Percentiles rank a stretch among this genome's conserved stretches.
These are phyloP conservation scores for Metridium senile DNA, from an alignment of 92 coral and sea anemone species.

Conservation along the genomic window DNA sequence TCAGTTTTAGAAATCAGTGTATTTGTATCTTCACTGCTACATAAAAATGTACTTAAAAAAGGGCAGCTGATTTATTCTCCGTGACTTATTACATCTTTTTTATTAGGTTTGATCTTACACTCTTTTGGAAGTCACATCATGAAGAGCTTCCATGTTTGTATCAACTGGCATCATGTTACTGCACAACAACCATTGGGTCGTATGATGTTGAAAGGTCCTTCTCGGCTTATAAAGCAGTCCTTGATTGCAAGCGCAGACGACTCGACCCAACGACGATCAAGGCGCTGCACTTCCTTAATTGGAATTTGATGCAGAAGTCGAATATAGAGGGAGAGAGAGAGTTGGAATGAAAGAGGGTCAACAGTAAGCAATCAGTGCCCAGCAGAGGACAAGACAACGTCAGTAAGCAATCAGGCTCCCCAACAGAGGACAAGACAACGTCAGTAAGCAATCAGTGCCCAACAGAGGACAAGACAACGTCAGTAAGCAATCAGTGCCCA, in stretches of 20 bases:
- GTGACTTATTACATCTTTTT: too few species aligned
- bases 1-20: too few species aligned
- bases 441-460: constrained; percentile 26
- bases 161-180: constrained; percentile 64
- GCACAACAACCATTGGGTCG: constrained; percentile 53
- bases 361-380: constrained; percentile 16
- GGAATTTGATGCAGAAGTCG: constrained; percentile 44
- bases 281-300: constrained; percentile 59
- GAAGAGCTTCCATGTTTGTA: constrained; percentile 39
- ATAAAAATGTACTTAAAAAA: too few species aligned
- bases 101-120: constrained; percentile 17
- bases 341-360: neutral
- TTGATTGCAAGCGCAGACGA: constrained; percentile 58
- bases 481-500: constrained; percentile 22
- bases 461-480: too few species aligned
- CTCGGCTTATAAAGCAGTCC: constrained; percentile 52
- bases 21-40: too few species aligned
- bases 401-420: constrained; percentile 25
- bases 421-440: constrained; percentile 14
- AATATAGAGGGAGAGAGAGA: constrained; percentile 17
- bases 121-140: constrained; percentile 50
- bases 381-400: constrained; percentile 13
- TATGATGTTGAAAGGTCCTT: constrained; percentile 59
- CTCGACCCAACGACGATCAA: constrained; percentile 50
- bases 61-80: too few species aligned